Evolutionary conservation across 2,797 vertebrate genomes (phyloP), one percentile per base, ranked within the genome.

Genomic region (Enteromius treurensis): DNA sequence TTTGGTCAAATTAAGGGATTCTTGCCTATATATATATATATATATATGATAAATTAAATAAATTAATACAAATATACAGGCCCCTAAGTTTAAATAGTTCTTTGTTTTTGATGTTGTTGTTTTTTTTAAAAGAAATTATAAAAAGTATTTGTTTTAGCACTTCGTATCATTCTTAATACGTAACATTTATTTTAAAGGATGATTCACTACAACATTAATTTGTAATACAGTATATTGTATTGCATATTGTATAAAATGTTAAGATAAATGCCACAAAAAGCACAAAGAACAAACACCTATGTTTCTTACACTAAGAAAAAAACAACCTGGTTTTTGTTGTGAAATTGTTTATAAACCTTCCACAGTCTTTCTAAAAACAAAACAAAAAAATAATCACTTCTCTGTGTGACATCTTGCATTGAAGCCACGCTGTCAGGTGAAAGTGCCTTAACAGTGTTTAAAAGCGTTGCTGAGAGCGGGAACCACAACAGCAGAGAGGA

Each of bases 401-500:
- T 60, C 17, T 60, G 51, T 80, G 67, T 11, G 42, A 45, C 1
- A 13, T 45, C 68, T 8, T 32, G 40, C 53, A 71, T 10, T 47
- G 40, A 80, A 71, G 51, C 37, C 51, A 13, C n/a, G 10, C 67
- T 70, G 53, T 71, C 53, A 47, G 26, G 67, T 29, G 67, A 58
- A 58, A 81, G 10, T 4, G 32, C 21, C 11, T 58, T 55, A 55
- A 37, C 49, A 23, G 21, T 55, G 32, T 17, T 76, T 40, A 76
- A 40, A 55, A 81, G 15, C 53, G 60, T 37, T 42, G 47, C 81
- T 32, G 23, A 69, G 26, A 45, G 8, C 15, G 55, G 45, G 69
- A 55, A 69, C 58, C 60, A 71, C 71, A 75, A 65, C 67, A 68
- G 84, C 65, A 55, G 80, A 69, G 83, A 65, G 79, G 74, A 86